Evolutionary conservation across 2,888 invertebrate species (phyloP).

Genomic region (Sepioteuthis lessoniana): DNA sequence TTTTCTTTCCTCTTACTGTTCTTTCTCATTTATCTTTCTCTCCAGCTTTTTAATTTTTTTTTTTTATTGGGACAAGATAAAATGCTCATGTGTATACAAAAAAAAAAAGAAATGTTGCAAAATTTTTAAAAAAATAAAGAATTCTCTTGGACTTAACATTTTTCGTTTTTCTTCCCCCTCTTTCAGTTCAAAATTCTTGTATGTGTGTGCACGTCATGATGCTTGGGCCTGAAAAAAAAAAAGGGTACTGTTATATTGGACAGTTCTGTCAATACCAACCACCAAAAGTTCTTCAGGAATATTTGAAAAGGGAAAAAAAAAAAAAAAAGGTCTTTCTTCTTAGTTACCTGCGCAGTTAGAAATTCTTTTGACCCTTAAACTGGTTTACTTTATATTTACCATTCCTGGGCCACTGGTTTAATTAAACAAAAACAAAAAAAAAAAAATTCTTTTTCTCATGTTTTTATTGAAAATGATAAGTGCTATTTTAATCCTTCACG

Average conservation of each 20-base stretch:
- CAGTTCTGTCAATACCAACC: no score
- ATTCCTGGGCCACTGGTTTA: background rate
- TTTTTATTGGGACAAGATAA: background rate
- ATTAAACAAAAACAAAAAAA: background rate
- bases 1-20: background rate
- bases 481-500: conserved; percentile 12
- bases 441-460: background rate
- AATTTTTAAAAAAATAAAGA: no score
- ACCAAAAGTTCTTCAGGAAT: no score
- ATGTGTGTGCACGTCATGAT: no score
- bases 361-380: background rate
- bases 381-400: background rate
- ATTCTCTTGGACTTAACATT: background rate
- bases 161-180: background rate
- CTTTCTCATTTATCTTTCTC: background rate
- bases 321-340: no score
- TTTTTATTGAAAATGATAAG: conserved; percentile 18
- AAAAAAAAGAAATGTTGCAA: background rate
- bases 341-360: conserved; percentile 18
- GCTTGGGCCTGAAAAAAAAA: no score
- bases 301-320: no score
- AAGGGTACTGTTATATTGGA: no score
- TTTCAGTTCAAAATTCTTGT: no score
- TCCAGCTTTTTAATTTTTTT: background rate
- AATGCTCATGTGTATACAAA: background rate